A percentile compares a stretch with the other conserved stretches of the same genome.
Evolutionary conservation across 1,140 invertebrate genomes (phyloP).

Genomic region (Procambarus virginalis): DNA sequence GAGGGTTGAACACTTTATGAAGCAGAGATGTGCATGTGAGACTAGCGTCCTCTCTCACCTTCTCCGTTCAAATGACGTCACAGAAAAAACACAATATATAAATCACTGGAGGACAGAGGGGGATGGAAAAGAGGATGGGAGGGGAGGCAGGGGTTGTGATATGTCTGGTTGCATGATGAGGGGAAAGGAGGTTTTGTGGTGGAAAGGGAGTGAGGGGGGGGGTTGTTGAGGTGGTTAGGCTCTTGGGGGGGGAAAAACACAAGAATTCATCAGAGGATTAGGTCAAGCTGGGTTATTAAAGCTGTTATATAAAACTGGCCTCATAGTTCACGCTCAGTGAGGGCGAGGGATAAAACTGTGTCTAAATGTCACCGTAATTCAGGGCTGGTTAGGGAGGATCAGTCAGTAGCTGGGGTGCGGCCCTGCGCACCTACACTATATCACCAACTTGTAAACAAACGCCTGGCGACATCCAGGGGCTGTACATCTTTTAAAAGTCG

Average conservation of each 20-base stretch:
- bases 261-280: constrained; percentile 2
- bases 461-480: background rate
- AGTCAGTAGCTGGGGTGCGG: constrained; percentile 3
- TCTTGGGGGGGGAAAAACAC: background rate
- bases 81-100: background rate
- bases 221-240: no score
- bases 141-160: no score
- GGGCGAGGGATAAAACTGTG: constrained; percentile 11
- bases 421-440: background rate
- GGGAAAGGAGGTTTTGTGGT: no score
- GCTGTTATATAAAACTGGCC: constrained; percentile 15
- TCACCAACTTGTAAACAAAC: constrained; percentile 12
- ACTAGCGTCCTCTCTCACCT: no score
- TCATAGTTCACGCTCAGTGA: background rate
- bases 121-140: no score
- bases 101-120: background rate
- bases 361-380: constrained; percentile 18
- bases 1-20: no score
- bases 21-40: no score
- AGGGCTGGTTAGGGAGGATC: constrained; percentile 8
- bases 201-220: no score
- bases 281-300: constrained; percentile 6
- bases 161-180: no score
- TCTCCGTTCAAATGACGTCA: background rate
- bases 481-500: background rate